phyloP scores from a whole-genome alignment of 2,888 invertebrate genomes.

The Venusia cambrica region DNA sequence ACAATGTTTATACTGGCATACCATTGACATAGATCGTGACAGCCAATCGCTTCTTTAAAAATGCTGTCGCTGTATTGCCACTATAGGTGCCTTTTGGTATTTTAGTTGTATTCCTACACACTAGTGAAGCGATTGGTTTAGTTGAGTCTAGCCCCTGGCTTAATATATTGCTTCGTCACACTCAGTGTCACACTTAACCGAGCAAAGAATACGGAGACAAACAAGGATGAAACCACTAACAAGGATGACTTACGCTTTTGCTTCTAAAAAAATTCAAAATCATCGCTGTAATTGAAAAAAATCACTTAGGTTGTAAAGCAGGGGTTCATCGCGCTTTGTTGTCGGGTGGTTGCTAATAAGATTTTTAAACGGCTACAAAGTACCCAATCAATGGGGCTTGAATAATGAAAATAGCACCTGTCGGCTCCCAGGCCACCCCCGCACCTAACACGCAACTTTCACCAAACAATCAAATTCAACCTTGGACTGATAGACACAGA shows the following conservation, averaged over 20 bases:
- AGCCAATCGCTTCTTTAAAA: no score
- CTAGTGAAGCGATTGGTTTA: no score
- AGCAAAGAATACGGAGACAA: constrained; percentile 55
- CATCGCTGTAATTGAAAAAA: constrained; percentile 78
- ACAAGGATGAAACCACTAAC: constrained; percentile 69
- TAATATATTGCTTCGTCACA: constrained; percentile 43
- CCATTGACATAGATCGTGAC: no score
- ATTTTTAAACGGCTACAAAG: constrained; percentile 81
- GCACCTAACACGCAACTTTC: constrained; percentile 64
- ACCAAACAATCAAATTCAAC: constrained; percentile 38
- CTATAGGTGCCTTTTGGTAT: no score
- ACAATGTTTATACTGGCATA: no score
- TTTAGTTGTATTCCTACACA: no score
- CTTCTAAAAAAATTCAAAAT: constrained; percentile 47
- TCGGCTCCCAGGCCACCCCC: constrained; percentile 70
- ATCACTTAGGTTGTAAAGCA: constrained; percentile 76
- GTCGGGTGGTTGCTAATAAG: constrained; percentile 74
- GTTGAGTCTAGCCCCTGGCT: no score
- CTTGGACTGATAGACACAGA: constrained; percentile 39
- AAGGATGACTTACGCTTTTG: constrained; percentile 75
- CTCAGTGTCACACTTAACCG: constrained; percentile 44
- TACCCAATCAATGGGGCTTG: constrained; percentile 80
- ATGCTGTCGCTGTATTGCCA: no score
- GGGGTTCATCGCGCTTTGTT: constrained; percentile 55
- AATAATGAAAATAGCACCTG: constrained; percentile 80